Evolutionary conservation across 2,797 vertebrate genomes (phyloP), one percentile per base, ranked within the genome.

Genomic region (Amphiprion clarkii): DNA sequence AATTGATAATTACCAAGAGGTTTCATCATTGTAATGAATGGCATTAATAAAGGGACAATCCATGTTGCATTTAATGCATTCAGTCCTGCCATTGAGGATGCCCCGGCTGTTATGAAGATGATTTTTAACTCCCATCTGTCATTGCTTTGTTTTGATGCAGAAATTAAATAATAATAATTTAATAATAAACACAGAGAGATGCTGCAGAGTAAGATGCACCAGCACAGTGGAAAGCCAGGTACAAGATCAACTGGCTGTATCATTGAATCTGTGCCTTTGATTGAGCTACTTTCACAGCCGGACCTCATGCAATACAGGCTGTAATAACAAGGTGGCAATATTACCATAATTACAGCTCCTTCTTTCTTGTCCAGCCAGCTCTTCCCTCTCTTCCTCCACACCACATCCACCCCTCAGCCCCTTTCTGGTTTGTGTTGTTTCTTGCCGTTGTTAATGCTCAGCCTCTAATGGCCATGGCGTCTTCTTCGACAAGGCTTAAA

Each of bases 401-500:
- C 58, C 46, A 17, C 27, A 17, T 46, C 72, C 68, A 67, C 14
- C 73, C 48, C 63, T 67, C 63, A 62, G 25, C 53, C 61, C 58
- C 67, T 40, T 31, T 64, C 73, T 69, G 66, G 84, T 88, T 82
- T 90, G 83, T 89, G 89, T 92, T 89, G 84, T 87, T 79, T 83
- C 83, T 88, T 89, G 83, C 87, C 29, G 80, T 93, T 92, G 93
- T 94, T 95, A 95, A 95, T 95, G 93, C 85, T 85, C 80, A 74
- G 84, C 85, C 91, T 92, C 93, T 95, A 95, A 96, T 96, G 94
- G 95, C 90, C 76, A 91, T 95, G 95, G 95, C 95, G 95, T 96
- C 95, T 95, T 88, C 89, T 89, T 87, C 61, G 59, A 81, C 86
- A 25, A 82, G 90, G 89, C 92, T 94, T 94, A 94, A 95, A 95